These are phyloP conservation scores for Aporrectodea caliginosa DNA, from an alignment of 1,140 invertebrate genomes.

Conservation along the genomic window DNA sequence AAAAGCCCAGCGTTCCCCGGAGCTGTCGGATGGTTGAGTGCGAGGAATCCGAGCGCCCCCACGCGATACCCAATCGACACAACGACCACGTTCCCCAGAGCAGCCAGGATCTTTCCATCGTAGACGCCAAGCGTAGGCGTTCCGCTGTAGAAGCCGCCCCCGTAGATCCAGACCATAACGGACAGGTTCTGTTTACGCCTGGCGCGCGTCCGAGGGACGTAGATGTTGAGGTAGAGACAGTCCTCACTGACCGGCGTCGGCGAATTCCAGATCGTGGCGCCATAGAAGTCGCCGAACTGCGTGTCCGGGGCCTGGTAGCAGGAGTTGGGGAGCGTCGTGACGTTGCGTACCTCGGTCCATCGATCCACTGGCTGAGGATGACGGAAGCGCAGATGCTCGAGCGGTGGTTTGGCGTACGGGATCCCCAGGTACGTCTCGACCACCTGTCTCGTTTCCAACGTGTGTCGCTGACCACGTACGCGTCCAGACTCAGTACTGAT, in stretches of 20 bases:
- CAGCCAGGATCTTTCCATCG: conserved; percentile 76
- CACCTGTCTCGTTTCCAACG: not conserved
- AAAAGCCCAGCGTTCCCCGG: conserved; percentile 92
- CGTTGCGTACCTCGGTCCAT: conserved; percentile 35
- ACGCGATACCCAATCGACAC: conserved; percentile 90
- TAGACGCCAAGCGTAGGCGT: conserved; percentile 90
- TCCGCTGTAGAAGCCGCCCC: conserved; percentile 78
- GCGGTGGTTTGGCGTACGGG: conserved; percentile 86
- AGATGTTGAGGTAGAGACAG: conserved; percentile 15
- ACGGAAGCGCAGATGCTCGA: conserved; percentile 81
- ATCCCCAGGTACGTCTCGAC: conserved; percentile 87
- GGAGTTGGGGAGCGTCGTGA: conserved; percentile 70
- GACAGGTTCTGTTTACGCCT: conserved; percentile 64
- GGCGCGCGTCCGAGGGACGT: not conserved
- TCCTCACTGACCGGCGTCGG: conserved; percentile 3
- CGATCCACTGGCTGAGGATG: conserved; percentile 69
- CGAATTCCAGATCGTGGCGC: not conserved
- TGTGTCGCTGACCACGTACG: no score
- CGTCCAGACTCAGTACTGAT: no score
- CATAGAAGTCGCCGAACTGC: conserved; percentile 65
- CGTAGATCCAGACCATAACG: conserved; percentile 86
- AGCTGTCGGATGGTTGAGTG: conserved; percentile 76
- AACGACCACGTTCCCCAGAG: conserved; percentile 71
- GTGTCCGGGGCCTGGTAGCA: conserved; percentile 88
- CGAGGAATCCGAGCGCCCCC: conserved; percentile 80